phyloP scores from a whole-genome alignment of 2,888 invertebrate species.

The Aproaerema taeniolella region DNA sequence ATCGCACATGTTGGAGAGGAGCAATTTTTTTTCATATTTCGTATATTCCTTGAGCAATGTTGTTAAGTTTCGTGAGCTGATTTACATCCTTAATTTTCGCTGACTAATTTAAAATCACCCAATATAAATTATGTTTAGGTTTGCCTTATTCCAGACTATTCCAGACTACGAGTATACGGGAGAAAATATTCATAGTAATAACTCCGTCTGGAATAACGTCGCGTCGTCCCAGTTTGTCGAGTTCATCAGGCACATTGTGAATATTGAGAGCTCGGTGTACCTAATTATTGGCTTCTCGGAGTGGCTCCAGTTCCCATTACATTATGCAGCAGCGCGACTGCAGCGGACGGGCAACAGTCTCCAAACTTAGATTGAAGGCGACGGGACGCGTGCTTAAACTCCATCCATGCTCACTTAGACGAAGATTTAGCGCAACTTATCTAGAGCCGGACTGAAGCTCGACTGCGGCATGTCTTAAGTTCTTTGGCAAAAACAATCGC shows the following conservation, averaged over 20 bases:
- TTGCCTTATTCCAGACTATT: too few relatives aligned
- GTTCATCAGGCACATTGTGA: conserved; percentile 6
- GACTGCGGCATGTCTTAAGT: conserved; percentile 9
- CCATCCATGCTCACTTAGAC: conserved; percentile 56
- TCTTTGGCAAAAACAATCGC: conserved; percentile 5
- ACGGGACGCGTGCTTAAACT: conserved; percentile 69
- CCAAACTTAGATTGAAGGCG: conserved; percentile 75
- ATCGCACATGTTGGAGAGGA: too few relatives aligned
- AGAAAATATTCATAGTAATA: too few relatives aligned
- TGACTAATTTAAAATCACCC: too few relatives aligned
- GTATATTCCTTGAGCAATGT: too few relatives aligned
- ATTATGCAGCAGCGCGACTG: conserved; percentile 56
- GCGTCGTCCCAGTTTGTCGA: too few relatives aligned
- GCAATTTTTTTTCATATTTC: too few relatives aligned
- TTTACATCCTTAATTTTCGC: too few relatives aligned
- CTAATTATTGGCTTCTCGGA: conserved; percentile 56
- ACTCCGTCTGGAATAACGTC: too few relatives aligned
- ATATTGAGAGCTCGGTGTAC: conserved; percentile 27
- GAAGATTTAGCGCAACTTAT: conserved; percentile 62
- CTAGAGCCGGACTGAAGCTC: conserved; percentile 9
- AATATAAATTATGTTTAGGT: too few relatives aligned
- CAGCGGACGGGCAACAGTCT: conserved; percentile 54
- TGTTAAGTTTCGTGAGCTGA: too few relatives aligned
- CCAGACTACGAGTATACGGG: too few relatives aligned
- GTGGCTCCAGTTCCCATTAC: conserved; percentile 53